These are phyloP conservation scores for Aegithalos caudatus DNA, from an alignment of 2,113 vertebrate species.

Conservation along the genomic window DNA sequence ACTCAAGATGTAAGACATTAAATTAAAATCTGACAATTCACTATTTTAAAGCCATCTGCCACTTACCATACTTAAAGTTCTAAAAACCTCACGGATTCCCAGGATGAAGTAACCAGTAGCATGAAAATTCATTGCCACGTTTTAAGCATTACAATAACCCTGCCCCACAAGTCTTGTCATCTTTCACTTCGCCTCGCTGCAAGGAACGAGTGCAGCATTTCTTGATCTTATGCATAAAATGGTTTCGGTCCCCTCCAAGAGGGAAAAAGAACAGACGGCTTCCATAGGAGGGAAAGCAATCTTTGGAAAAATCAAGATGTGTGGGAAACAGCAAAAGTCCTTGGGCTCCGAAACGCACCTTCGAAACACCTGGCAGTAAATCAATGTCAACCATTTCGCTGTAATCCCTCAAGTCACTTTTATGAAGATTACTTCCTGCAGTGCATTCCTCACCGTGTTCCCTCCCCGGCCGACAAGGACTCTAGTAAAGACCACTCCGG, in stretches of 20 bases:
- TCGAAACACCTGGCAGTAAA: conserved; percentile 49
- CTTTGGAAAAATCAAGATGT: background rate
- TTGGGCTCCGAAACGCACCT: background rate
- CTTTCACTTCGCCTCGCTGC: background rate
- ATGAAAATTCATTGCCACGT: background rate
- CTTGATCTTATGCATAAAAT: background rate
- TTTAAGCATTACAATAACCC: background rate
- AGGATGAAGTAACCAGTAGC: background rate
- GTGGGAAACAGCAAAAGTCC: background rate
- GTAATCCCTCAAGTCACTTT: conserved; percentile 51
- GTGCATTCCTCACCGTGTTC: background rate
- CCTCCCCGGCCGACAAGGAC: background rate
- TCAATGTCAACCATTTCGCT: conserved; percentile 37
- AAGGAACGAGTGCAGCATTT: background rate
- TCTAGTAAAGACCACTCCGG: background rate
- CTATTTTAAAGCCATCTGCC: background rate
- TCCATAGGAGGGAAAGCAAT: background rate
- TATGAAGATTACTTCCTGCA: conserved; percentile 50
- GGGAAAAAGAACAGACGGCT: background rate
- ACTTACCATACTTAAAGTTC: background rate
- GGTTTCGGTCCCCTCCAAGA: background rate
- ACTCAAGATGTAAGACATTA: background rate
- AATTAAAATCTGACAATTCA: background rate
- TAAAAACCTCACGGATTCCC: background rate
- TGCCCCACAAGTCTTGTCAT: background rate